Percentiles rank a stretch among this genome's conserved stretches.
Evolutionary conservation across 2,888 invertebrate genomes (phyloP).

Genomic region (Acanthococcus lagerstroemiae): DNA sequence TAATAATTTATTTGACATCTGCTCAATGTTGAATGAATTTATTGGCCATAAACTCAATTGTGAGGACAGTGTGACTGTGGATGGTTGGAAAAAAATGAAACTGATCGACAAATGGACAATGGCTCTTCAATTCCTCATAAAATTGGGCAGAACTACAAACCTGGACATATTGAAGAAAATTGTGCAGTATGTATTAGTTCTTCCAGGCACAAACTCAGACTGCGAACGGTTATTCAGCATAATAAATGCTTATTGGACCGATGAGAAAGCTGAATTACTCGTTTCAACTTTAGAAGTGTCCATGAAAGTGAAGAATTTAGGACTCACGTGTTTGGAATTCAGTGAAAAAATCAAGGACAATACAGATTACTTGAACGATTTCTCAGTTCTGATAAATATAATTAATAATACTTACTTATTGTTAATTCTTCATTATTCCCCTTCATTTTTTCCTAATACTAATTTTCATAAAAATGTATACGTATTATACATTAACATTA

Average conservation of each 20-base stretch:
- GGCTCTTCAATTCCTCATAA: slow-evolving; percentile 1
- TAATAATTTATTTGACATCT: background rate
- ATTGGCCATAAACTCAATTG: background rate
- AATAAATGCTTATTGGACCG: slow-evolving; percentile 23
- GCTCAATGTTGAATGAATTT: slow-evolving; percentile 2
- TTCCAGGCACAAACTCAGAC: slow-evolving; percentile 11
- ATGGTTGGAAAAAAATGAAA: slow-evolving; percentile 9
- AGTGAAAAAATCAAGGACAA: background rate
- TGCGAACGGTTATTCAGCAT: slow-evolving; percentile 11
- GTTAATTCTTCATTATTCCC: background rate
- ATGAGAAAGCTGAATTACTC: slow-evolving; percentile 5
- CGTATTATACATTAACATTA: background rate
- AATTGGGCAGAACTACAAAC: background rate
- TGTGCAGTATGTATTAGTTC: slow-evolving; percentile 7
- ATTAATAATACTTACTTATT: background rate
- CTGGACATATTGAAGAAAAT: slow-evolving; percentile 11
- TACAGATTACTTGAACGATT: background rate
- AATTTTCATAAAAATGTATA: background rate
- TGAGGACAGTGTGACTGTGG: background rate
- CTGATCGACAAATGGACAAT: background rate
- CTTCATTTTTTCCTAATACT: background rate
- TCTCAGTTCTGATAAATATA: background rate
- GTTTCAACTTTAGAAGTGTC: slow-evolving; percentile 15
- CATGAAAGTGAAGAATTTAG: slow-evolving; percentile 12
- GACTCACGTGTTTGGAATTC: slow-evolving; percentile 19